A percentile compares a stretch with the other conserved stretches of the same genome.
These are phyloP conservation scores for Drosophila miranda DNA, from an alignment of 1,140 invertebrate genomes.

Conservation along the genomic window DNA sequence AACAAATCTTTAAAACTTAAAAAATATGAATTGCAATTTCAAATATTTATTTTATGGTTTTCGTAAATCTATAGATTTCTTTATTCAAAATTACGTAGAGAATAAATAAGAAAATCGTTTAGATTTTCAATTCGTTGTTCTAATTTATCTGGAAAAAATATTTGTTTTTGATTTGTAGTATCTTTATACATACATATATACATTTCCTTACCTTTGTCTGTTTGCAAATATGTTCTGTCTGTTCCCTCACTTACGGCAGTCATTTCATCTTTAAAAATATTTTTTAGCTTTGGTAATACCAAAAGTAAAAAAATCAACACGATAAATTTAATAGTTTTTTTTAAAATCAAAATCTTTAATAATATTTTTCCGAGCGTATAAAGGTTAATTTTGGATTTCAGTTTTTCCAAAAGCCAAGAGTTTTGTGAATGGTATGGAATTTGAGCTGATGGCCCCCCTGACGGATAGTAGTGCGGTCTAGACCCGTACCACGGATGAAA, in stretches of 20 bases:
- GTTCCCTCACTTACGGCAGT: conserved; percentile 52
- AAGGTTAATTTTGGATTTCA: conserved; percentile 83
- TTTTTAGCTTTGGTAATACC: conserved; percentile 88
- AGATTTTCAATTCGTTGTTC: conserved; percentile 60
- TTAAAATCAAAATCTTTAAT: conserved; percentile 88
- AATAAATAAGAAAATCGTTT: conserved; percentile 61
- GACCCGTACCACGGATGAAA: too few relatives aligned
- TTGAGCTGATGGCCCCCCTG: conserved; percentile 82
- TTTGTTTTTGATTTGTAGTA: background rate
- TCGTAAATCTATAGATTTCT: background rate
- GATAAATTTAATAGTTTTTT: conserved; percentile 90
- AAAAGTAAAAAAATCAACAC: conserved; percentile 88
- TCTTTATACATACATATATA: background rate
- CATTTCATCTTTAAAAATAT: conserved; percentile 61
- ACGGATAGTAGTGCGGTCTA: conserved; percentile 59
- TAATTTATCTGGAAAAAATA: conserved; percentile 60
- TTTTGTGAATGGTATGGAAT: conserved; percentile 80
- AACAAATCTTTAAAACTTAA: too few relatives aligned
- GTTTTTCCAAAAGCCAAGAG: conserved; percentile 83
- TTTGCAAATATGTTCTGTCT: conserved; percentile 60
- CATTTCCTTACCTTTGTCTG: conserved; percentile 60
- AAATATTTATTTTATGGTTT: too few relatives aligned
- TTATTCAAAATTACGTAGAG: conserved; percentile 56
- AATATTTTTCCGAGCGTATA: conserved; percentile 88
- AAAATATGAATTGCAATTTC: too few relatives aligned